A percentile compares a stretch with the other conserved stretches of the same genome.
Evolutionary conservation across 35 echinoderm and acorn worm genomes (phyloP).

Genomic region (Heliocidaris erythrogramma): DNA sequence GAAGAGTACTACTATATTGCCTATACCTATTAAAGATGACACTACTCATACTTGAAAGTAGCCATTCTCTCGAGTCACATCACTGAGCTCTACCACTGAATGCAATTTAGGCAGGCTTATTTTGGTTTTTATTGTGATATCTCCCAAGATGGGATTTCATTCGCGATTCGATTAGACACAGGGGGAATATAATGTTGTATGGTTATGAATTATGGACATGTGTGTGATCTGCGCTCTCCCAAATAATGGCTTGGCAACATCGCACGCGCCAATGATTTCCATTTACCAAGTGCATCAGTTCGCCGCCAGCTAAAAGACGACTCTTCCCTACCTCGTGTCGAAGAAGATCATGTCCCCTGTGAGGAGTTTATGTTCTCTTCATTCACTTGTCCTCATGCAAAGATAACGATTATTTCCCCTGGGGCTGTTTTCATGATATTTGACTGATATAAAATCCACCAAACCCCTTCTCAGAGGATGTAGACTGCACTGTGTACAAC

Average conservation of each 20-base stretch:
- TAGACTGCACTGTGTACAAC: too few species aligned
- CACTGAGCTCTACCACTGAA: too few species aligned
- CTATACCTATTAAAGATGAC: too few species aligned
- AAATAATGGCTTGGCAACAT: not conserved
- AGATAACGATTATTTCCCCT: too few species aligned
- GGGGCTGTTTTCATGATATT: too few species aligned
- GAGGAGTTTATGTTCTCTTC: not conserved
- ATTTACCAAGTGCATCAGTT: not conserved
- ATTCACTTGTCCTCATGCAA: not conserved
- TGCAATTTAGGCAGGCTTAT: too few species aligned
- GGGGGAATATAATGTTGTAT: not conserved
- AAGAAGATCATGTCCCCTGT: not conserved
- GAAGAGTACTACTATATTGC: too few species aligned
- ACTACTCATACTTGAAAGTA: too few species aligned
- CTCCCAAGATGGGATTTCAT: not conserved
- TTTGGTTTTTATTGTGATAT: too few species aligned
- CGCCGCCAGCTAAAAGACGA: not conserved
- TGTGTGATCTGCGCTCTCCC: not conserved
- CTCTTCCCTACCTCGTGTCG: not conserved
- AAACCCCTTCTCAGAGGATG: too few species aligned
- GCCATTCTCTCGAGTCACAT: too few species aligned
- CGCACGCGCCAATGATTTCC: not conserved
- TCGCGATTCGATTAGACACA: not conserved
- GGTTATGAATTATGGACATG: not conserved
- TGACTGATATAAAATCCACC: too few species aligned